These are phyloP conservation scores for Diplolepis rosae DNA, from an alignment of 2,888 invertebrate species.

Conservation along the genomic window DNA sequence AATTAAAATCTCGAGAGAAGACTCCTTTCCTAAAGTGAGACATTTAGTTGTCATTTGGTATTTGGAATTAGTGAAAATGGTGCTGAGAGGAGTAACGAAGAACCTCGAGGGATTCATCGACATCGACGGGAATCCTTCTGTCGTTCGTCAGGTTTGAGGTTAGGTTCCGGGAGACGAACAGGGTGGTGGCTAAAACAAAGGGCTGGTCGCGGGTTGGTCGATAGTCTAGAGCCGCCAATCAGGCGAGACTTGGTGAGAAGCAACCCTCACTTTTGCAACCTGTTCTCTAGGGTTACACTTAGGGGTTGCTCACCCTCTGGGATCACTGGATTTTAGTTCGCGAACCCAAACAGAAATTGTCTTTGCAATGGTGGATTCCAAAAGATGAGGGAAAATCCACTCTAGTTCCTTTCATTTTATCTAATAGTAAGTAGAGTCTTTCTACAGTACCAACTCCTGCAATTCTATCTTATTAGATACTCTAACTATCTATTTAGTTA, in stretches of 20 bases:
- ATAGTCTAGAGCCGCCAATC: slow-evolving; percentile 72
- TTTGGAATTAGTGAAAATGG: slow-evolving; percentile 31
- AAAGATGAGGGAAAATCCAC: slow-evolving; percentile 41
- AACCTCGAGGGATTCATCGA: slow-evolving; percentile 20
- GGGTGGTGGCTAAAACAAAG: slow-evolving; percentile 72
- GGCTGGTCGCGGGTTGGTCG: slow-evolving; percentile 72
- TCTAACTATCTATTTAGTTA: too few species aligned
- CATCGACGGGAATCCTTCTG: slow-evolving; percentile 35
- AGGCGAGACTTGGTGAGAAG: slow-evolving; percentile 65
- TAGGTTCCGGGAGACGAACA: slow-evolving; percentile 45
- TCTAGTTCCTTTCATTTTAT: too few species aligned
- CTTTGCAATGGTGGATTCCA: slow-evolving; percentile 64
- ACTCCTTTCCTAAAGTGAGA: background rate
- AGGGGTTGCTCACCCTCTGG: slow-evolving; percentile 51
- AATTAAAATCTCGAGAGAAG: background rate
- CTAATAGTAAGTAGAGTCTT: too few species aligned
- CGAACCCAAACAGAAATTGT: slow-evolving; percentile 55
- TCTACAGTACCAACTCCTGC: too few species aligned
- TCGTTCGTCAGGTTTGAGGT: slow-evolving; percentile 44
- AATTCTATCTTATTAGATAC: too few species aligned
- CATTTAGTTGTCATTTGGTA: background rate
- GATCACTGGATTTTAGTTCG: slow-evolving; percentile 42
- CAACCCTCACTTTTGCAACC: slow-evolving; percentile 63
- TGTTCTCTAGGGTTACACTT: slow-evolving; percentile 51
- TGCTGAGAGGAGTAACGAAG: slow-evolving; percentile 38